Base-by-base conservation (phyloP, 2,797 vertebrate species). In the Intellagama lesueurii region DNA sequence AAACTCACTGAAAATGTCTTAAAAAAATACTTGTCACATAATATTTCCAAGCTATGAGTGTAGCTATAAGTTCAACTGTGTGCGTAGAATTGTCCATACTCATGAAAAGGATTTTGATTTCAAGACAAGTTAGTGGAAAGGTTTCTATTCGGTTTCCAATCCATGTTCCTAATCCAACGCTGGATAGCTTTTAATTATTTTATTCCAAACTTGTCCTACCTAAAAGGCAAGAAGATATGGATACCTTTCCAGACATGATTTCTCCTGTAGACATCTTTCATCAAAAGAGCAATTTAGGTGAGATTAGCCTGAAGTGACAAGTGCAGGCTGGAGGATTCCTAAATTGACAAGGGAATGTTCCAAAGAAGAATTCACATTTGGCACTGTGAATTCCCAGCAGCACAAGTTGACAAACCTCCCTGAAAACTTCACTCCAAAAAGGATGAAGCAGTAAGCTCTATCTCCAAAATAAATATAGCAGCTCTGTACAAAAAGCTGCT, bases 341-440 rank as follows among this genome's bases (percentile, higher is more conserved):
- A 40, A 47, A 4, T 30, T 82, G 44, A 82, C 35, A n/a, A 82
- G 47, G 16, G 28, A 78, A 66, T 35, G 5, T 69, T 73, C 56
- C 40, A 49, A 47, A 35, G 66, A 52, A 64, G 8, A 35, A 52
- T 72, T 81, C 84, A 82, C 4, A 8, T 35, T 24, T 83, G 12
- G 35, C 44, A n/a, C 40, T 68, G 22, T 77, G 80, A 83, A 72
- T 64, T 83, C 68, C n/a, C 85, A 81, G 19, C 30, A 28, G 47
- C 75, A 47, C 22, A 64, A 72, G 28, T 28, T 85, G 83, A 89
- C 77, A 84, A 72, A 85, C 32, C 28, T 72, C 40, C 35, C 35
- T 52, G 47, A 89, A 89, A 78, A 85, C 60, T 89, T 85, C 22
- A 35, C 49, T 44, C 22, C 32, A 72, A 60, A 60, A 90, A 86